These are phyloP conservation scores for Rallus crepitans DNA, from an alignment of 2,797 vertebrate genomes.

Conservation along the genomic window DNA sequence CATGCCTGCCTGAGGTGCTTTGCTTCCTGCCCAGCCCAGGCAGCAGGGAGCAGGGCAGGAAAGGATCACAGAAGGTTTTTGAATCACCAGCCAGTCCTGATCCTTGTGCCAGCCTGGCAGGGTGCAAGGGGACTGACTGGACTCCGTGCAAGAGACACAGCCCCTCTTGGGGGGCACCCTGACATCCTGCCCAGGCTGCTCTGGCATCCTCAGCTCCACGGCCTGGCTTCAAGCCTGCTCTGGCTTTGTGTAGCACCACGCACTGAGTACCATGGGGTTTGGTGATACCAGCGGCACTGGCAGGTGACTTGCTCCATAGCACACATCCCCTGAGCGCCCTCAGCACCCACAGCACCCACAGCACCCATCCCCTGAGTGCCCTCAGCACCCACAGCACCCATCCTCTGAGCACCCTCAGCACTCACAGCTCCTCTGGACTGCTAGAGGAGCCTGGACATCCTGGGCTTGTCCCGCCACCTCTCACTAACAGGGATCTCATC, in stretches of 20 bases:
- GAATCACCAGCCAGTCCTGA: not conserved
- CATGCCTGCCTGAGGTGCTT: not conserved
- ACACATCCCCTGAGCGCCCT: accelerated
- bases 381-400: not conserved
- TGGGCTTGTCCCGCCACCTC: not conserved
- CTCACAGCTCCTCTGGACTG: not conserved
- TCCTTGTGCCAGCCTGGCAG: not conserved
- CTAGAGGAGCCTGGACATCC: not conserved
- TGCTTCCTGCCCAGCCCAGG: not conserved
- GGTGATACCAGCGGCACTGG: not conserved
- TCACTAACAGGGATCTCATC: accelerated
- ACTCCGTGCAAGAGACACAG: not conserved
- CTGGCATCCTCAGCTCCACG: not conserved
- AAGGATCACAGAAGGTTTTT: accelerated
- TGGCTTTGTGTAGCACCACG: not conserved
- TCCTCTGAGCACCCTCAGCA: accelerated
- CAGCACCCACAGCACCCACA: not conserved
- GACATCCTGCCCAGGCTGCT: not conserved
- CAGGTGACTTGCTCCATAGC: not conserved
- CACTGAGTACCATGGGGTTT: accelerated
- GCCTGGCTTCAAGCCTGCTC: not conserved
- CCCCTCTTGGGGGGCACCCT: no score
- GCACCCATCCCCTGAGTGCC: no score
- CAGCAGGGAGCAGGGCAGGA: not conserved
- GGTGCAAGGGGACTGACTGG: not conserved